These are phyloP conservation scores for Xestobium rufovillosum DNA, from an alignment of 2,888 invertebrate species.

Conservation along the genomic window DNA sequence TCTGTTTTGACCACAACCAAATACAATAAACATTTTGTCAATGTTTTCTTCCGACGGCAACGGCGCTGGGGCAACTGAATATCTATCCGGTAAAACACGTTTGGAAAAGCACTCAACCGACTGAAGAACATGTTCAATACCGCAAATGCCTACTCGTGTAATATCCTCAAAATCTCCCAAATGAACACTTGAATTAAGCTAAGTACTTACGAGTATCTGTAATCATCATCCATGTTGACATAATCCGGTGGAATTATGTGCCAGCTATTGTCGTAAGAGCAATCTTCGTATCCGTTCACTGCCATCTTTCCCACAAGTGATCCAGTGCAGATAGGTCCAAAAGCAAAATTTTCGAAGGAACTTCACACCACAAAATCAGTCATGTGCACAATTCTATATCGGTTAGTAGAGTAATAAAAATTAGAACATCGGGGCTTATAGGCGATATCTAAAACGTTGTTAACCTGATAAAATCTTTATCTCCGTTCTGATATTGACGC, in stretches of 20 bases:
- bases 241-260: slow-evolving; percentile 65
- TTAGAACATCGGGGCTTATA: not conserved
- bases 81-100: too few relatives aligned
- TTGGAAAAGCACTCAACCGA: too few relatives aligned
- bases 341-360: too few relatives aligned
- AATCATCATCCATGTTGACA: slow-evolving; percentile 60
- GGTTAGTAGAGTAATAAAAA: slow-evolving; percentile 1
- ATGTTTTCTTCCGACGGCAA: too few relatives aligned
- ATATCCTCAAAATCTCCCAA: too few relatives aligned
- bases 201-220: slow-evolving; percentile 57
- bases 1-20: too few relatives aligned
- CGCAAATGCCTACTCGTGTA: too few relatives aligned
- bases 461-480: not conserved
- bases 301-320: slow-evolving; percentile 44
- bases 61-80: too few relatives aligned
- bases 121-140: too few relatives aligned
- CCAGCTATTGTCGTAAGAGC: slow-evolving; percentile 56
- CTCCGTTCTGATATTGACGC: not conserved
- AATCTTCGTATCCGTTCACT: slow-evolving; percentile 50
- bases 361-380: slow-evolving; percentile 3
- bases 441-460: not conserved
- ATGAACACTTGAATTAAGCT: too few relatives aligned
- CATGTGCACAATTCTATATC: not conserved
- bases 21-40: too few relatives aligned
- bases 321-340: slow-evolving; percentile 3